A percentile compares a stretch with the other conserved stretches of the same genome.
Conservation (phyloP, 2,113 vertebrate genomes). For the Isichthys henryi region DNA sequence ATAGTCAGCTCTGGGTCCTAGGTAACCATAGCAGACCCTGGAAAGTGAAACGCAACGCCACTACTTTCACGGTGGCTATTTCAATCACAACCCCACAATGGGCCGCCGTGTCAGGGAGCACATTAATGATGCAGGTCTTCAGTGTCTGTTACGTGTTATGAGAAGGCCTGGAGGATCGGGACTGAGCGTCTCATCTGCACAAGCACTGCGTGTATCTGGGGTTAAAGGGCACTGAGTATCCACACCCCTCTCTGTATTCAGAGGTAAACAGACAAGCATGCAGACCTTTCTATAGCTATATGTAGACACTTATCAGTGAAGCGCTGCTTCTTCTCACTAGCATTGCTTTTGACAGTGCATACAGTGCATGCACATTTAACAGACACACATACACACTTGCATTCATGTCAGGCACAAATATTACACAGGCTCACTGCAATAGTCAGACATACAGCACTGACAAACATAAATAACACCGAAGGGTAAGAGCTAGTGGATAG, state of each 20-base stretch:
- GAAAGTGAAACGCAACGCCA: constrained; percentile 22
- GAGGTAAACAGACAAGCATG: background rate
- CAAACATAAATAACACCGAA: background rate
- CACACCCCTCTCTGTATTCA: background rate
- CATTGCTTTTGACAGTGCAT: background rate
- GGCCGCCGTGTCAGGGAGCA: constrained; percentile 12
- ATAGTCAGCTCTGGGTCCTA: background rate
- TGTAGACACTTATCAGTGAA: background rate
- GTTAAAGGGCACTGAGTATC: background rate
- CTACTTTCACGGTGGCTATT: constrained; percentile 8
- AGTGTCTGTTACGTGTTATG: constrained; percentile 21
- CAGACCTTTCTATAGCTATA: background rate
- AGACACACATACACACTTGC: background rate
- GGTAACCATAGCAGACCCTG: constrained; percentile 24
- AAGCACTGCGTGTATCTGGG: background rate
- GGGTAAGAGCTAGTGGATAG: background rate
- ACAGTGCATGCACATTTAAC: background rate
- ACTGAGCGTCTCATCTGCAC: background rate
- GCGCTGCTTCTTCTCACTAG: background rate
- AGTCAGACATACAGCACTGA: background rate
- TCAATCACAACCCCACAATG: constrained; percentile 24
- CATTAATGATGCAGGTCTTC: constrained; percentile 20
- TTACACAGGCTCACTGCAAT: background rate
- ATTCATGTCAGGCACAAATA: too few relatives aligned
- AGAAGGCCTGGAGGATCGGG: background rate